Conservation (phyloP, 2,113 vertebrate species). For the Euleptes europaea region DNA sequence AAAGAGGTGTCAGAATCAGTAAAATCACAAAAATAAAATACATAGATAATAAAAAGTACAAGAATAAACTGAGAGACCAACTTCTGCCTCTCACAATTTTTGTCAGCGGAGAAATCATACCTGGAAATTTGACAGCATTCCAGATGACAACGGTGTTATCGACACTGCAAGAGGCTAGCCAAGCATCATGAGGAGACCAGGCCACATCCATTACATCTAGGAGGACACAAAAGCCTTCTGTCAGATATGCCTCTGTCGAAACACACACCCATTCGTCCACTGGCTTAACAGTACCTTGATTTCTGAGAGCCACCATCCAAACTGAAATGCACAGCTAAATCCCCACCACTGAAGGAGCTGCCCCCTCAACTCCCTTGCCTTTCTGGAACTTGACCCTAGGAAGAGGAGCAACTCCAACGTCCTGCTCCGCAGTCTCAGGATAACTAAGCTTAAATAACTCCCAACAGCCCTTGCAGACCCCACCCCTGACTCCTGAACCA, state of each 20-base stretch:
- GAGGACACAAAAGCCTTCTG: neutral
- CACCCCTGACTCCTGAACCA: too few relatives aligned
- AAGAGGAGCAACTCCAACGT: too few relatives aligned
- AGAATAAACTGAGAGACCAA: neutral
- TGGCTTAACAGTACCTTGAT: neutral
- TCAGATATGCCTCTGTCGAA: neutral
- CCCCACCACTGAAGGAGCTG: too few relatives aligned
- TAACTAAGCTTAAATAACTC: too few relatives aligned
- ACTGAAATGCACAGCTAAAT: neutral
- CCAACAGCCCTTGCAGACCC: too few relatives aligned
- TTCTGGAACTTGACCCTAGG: too few relatives aligned
- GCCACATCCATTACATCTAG: slow-evolving; percentile 98
- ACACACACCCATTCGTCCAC: neutral
- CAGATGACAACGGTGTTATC: slow-evolving; percentile 99
- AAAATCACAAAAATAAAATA: neutral
- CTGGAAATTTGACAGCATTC: slow-evolving; percentile 97
- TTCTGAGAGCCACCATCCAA: neutral
- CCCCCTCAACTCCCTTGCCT: too few relatives aligned
- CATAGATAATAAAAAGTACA: too few relatives aligned
- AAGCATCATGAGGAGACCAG: slow-evolving; percentile 96
- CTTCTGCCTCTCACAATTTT: neutral
- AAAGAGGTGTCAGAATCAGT: neutral
- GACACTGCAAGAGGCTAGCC: slow-evolving; percentile 97
- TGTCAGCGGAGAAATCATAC: slow-evolving; percentile 62
- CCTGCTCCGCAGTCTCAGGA: too few relatives aligned